Conservation (phyloP, 2,888 invertebrate species). For the Rhamnusium bicolor region DNA sequence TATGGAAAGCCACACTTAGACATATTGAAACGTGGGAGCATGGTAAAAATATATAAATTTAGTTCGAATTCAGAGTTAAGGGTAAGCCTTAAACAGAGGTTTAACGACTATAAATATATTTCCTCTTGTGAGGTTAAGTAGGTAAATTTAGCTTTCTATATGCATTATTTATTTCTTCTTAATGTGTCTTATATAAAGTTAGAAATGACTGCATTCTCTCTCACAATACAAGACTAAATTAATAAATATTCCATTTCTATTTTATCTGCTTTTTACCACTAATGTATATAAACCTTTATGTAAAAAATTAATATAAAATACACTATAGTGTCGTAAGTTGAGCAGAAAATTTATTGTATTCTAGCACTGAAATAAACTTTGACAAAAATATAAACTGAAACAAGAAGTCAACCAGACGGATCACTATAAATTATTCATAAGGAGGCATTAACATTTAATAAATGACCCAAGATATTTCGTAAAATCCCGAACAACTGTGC, state of each 20-base stretch:
- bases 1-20: no score
- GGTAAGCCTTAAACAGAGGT: no score
- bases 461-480: constrained; percentile 4
- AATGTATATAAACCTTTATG: background rate
- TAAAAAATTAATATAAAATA: background rate
- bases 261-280: background rate
- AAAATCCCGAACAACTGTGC: background rate
- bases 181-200: background rate
- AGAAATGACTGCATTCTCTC: background rate
- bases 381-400: background rate
- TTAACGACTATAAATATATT: background rate
- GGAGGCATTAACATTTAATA: constrained; percentile 12
- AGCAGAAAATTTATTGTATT: background rate
- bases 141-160: background rate
- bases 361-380: background rate
- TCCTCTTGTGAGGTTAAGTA: background rate
- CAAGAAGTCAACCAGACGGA: background rate
- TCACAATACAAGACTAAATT: background rate
- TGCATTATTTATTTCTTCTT: background rate
- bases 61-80: no score
- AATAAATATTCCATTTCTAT: background rate
- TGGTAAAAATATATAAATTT: no score
- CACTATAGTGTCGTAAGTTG: background rate
- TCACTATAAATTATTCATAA: constrained; percentile 11
- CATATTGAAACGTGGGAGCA: no score